These are phyloP conservation scores for Python bivittatus DNA, from an alignment of 2,113 vertebrate genomes.

Conservation along the genomic window DNA sequence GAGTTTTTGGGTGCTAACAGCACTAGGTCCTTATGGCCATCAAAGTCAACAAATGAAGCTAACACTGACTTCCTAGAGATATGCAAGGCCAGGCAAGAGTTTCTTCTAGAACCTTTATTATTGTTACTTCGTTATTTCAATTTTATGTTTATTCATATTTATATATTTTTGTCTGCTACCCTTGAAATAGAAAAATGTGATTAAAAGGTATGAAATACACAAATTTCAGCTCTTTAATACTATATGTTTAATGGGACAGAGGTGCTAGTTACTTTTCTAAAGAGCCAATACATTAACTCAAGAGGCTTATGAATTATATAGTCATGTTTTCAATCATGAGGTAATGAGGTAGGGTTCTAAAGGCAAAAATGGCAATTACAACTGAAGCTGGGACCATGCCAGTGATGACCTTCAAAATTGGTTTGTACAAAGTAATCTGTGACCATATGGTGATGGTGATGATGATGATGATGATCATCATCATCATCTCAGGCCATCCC, in stretches of 20 bases:
- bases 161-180: not conserved
- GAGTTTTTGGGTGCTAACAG: not conserved
- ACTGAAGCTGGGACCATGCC: not conserved
- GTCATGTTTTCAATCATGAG: not conserved
- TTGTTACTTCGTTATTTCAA: not conserved
- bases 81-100: not conserved
- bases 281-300: not conserved
- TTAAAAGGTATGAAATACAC: not conserved
- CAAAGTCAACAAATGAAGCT: not conserved
- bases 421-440: not conserved
- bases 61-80: not conserved
- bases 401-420: not conserved
- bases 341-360: slow-evolving; percentile 17
- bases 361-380: slow-evolving; percentile 10
- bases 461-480: not conserved
- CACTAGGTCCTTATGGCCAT: no score
- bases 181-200: not conserved
- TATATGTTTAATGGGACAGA: not conserved
- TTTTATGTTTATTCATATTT: not conserved
- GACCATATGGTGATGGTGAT: not conserved
- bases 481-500: not conserved
- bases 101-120: not conserved
- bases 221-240: not conserved
- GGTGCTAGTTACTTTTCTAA: not conserved
- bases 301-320: not conserved